Evolutionary conservation across 1,140 invertebrate genomes (phyloP).

Genomic region (Drosophila lacertosa): DNA sequence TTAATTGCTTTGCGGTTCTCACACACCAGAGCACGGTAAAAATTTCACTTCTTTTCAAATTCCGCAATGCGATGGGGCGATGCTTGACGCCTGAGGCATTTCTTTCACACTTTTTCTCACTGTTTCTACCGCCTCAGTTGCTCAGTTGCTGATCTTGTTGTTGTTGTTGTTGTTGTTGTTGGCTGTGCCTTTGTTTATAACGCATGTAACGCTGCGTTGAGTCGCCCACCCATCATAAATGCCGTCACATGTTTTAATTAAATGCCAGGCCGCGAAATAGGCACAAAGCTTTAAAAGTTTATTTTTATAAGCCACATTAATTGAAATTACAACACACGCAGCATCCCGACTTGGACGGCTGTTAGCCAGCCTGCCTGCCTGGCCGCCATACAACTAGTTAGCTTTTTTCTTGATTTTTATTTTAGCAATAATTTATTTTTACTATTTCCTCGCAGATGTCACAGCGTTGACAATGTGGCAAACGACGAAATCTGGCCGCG

Average conservation of each 20-base stretch:
- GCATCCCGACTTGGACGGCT: slow-evolving; percentile 20
- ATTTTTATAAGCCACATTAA: slow-evolving; percentile 59
- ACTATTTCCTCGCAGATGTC: slow-evolving; percentile 56
- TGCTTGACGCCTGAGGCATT: slow-evolving; percentile 50
- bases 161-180: slow-evolving; percentile 17
- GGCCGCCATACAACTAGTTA: no score
- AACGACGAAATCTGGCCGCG: not conserved
- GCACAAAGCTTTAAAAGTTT: slow-evolving; percentile 61
- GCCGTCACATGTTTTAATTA: slow-evolving; percentile 75
- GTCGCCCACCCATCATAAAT: slow-evolving; percentile 68
- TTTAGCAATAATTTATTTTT: slow-evolving; percentile 69
- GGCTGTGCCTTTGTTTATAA: slow-evolving; percentile 70
- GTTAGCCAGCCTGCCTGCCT: slow-evolving; percentile 16
- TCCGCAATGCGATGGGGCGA: slow-evolving; percentile 39
- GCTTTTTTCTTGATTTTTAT: slow-evolving; percentile 18
- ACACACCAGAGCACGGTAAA: slow-evolving; percentile 63
- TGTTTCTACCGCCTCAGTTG: slow-evolving; percentile 44
- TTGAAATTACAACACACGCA: slow-evolving; percentile 67
- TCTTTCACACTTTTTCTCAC: slow-evolving; percentile 64
- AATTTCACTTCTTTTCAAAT: slow-evolving; percentile 81
- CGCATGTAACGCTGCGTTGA: slow-evolving; percentile 42
- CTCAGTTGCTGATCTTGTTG: slow-evolving; percentile 29
- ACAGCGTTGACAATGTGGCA: slow-evolving; percentile 44
- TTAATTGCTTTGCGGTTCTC: slow-evolving; percentile 80
- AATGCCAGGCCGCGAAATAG: slow-evolving; percentile 47